Evolutionary conservation across 2,888 invertebrate genomes (phyloP).

Genomic region (Drosophila flavopinicola): DNA sequence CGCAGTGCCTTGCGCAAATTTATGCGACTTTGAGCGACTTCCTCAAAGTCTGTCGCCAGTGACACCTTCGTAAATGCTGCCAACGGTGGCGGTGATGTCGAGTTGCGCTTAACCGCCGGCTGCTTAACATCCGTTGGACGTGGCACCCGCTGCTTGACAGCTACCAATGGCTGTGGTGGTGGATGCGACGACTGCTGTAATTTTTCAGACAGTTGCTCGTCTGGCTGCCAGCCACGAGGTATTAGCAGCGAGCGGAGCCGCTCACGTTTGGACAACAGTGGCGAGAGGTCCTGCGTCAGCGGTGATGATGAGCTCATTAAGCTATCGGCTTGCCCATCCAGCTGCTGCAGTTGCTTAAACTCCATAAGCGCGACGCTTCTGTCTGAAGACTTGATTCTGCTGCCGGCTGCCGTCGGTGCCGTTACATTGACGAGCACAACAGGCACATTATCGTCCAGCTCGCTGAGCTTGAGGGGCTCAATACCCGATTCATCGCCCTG

Average conservation of each 20-base stretch:
- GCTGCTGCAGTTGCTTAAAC: neutral
- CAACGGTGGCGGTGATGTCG: slow-evolving; percentile 54
- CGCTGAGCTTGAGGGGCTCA: slow-evolving; percentile 63
- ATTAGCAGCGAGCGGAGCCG: slow-evolving; percentile 35
- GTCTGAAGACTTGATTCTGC: no score
- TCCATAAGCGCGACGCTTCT: neutral
- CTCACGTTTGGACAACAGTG: no score
- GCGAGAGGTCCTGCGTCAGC: neutral
- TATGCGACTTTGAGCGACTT: slow-evolving; percentile 78
- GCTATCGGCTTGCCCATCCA: slow-evolving; percentile 3
- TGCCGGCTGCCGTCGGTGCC: neutral
- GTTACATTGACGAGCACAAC: slow-evolving; percentile 42
- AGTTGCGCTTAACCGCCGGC: slow-evolving; percentile 17
- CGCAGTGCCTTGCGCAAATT: slow-evolving; percentile 82
- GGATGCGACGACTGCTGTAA: no score
- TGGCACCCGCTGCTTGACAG: slow-evolving; percentile 10
- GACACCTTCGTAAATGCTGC: slow-evolving; percentile 43
- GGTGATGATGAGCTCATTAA: no score
- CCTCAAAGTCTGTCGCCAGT: slow-evolving; percentile 25
- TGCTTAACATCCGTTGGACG: slow-evolving; percentile 14
- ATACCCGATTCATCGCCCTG: slow-evolving; percentile 60
- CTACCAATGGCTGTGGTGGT: slow-evolving; percentile 3
- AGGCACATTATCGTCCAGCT: slow-evolving; percentile 56
- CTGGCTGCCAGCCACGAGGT: slow-evolving; percentile 18
- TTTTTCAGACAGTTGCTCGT: neutral